Percentiles rank a stretch among this genome's conserved stretches.
These are phyloP conservation scores for Ernsta delagoae DNA, from an alignment of 2,888 invertebrate species.

Conservation along the genomic window DNA sequence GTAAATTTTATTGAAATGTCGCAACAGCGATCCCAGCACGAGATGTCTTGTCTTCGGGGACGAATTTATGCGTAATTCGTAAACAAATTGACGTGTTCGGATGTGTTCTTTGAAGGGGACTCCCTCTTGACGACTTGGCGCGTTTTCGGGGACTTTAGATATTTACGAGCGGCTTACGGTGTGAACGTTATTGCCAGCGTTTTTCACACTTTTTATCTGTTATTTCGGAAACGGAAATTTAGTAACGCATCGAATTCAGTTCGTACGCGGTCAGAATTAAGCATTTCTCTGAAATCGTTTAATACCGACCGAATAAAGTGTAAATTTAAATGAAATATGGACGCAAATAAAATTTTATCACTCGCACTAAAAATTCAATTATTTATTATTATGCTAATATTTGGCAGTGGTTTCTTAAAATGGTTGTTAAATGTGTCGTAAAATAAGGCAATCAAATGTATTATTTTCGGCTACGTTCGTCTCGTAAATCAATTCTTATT, in stretches of 20 bases:
- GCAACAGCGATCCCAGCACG: constrained; percentile 81
- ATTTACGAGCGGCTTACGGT: constrained; percentile 46
- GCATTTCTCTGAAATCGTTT: background rate
- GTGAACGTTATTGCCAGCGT: constrained; percentile 30
- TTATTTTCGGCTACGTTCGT: background rate
- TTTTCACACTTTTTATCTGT: constrained; percentile 33
- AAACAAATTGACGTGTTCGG: constrained; percentile 82
- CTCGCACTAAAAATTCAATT: constrained; percentile 5
- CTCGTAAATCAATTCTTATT: background rate
- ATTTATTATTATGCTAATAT: constrained; percentile 6
- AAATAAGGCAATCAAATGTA: background rate
- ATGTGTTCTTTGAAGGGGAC: constrained; percentile 71
- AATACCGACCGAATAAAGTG: constrained; percentile 7
- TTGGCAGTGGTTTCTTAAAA: constrained; percentile 10
- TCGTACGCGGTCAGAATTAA: background rate
- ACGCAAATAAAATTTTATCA: constrained; percentile 15
- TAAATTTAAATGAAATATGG: constrained; percentile 23
- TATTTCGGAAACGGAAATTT: constrained; percentile 10
- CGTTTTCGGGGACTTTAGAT: constrained; percentile 62
- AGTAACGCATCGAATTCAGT: background rate
- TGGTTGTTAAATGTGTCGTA: background rate
- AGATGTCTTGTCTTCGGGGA: constrained; percentile 82
- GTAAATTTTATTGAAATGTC: constrained; percentile 85
- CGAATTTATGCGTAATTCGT: constrained; percentile 84
- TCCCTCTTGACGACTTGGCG: constrained; percentile 73